A percentile compares a stretch with the other conserved stretches of the same genome.
These are phyloP conservation scores for Cerastoderma edule DNA, from an alignment of 2,888 invertebrate genomes.

Conservation along the genomic window DNA sequence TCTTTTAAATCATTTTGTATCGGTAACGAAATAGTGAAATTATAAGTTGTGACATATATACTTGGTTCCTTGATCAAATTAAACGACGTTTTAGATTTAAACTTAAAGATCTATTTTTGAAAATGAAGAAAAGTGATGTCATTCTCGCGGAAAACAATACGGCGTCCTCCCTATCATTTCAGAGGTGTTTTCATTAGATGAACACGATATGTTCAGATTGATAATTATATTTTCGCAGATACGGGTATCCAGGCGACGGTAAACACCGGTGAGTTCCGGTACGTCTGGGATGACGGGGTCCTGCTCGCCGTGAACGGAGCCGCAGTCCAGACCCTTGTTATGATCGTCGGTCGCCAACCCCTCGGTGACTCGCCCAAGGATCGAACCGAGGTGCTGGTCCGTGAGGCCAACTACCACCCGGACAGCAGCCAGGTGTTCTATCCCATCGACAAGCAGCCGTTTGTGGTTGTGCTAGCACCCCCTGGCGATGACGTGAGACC, in stretches of 20 bases:
- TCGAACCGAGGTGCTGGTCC: constrained; percentile 62
- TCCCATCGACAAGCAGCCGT: constrained; percentile 54
- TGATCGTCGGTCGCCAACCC: constrained; percentile 61
- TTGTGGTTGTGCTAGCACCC: constrained; percentile 59
- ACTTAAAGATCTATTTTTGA: too few relatives aligned
- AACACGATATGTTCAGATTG: too few relatives aligned
- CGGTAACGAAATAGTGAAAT: too few relatives aligned
- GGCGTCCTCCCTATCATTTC: too few relatives aligned
- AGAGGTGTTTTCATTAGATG: too few relatives aligned
- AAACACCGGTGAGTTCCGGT: constrained; percentile 58
- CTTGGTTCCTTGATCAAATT: too few relatives aligned
- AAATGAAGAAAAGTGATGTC: too few relatives aligned
- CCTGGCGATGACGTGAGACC: constrained; percentile 63
- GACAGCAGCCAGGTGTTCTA: constrained; percentile 71
- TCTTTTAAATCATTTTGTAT: too few relatives aligned
- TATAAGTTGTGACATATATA: too few relatives aligned
- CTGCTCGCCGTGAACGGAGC: constrained; percentile 62
- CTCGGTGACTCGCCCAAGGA: constrained; percentile 46
- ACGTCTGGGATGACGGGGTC: constrained; percentile 61
- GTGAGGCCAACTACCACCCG: constrained; percentile 68
- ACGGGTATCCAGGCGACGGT: constrained; percentile 61
- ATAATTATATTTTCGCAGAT: constrained; percentile 53
- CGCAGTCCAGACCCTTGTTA: too few relatives aligned
- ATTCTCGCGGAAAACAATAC: too few relatives aligned
- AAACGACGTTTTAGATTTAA: too few relatives aligned